A percentile compares a stretch with the other conserved stretches of the same genome.
phyloP scores from a whole-genome alignment of 1,140 invertebrate species.

The Rhagoletis pomonella region DNA sequence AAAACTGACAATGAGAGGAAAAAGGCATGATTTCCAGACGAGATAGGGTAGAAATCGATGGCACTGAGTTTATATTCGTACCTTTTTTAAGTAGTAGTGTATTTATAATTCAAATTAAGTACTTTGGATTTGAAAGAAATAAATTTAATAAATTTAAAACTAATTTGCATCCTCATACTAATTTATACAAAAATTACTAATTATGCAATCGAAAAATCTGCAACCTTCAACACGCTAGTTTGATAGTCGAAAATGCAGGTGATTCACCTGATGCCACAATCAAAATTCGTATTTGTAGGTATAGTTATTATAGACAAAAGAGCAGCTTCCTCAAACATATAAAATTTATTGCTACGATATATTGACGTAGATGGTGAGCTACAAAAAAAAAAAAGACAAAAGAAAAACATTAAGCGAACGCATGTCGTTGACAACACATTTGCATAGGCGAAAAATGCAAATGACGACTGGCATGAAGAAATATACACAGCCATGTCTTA shows the following conservation, averaged over 20 bases:
- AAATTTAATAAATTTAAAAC: neutral
- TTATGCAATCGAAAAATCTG: neutral
- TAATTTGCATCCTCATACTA: neutral
- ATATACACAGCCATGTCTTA: neutral
- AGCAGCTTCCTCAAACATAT: constrained; percentile 26
- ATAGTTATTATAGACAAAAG: neutral
- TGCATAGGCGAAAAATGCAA: constrained; percentile 2
- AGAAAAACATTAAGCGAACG: neutral
- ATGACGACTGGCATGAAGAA: constrained; percentile 2
- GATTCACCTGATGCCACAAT: neutral
- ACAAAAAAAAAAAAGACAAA: neutral
- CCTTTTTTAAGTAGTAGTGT: too few relatives aligned
- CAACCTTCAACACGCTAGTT: constrained; percentile 17
- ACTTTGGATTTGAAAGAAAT: too few relatives aligned
- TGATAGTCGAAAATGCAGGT: neutral
- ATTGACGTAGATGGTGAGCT: neutral
- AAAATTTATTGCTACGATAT: neutral
- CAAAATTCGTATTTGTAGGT: neutral
- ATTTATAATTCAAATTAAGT: too few relatives aligned
- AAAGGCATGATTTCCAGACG: too few relatives aligned
- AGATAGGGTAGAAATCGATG: too few relatives aligned
- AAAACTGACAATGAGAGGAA: too few relatives aligned
- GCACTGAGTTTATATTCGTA: too few relatives aligned
- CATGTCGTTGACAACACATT: constrained; percentile 33
- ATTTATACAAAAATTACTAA: neutral